Conservation (phyloP, 2,888 invertebrate species). For the Watsonalla cultraria region DNA sequence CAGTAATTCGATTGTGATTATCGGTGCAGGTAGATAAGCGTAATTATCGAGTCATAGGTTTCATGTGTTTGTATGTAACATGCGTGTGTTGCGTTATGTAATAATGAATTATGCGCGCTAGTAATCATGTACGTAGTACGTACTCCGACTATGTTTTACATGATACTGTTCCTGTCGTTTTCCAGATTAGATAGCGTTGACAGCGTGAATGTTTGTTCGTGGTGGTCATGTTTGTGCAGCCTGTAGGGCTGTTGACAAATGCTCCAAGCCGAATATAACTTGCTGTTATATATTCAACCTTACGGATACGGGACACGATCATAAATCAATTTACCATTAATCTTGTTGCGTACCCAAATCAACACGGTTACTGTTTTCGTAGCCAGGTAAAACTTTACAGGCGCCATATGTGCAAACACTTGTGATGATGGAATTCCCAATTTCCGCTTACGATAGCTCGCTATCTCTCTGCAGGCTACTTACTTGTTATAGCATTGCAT, state of each 20-base stretch:
- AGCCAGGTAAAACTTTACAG: constrained; percentile 33
- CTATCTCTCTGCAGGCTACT: constrained; percentile 12
- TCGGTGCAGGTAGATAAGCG: neutral
- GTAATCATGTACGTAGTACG: neutral
- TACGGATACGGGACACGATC: constrained; percentile 25
- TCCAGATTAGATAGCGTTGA: constrained; percentile 65
- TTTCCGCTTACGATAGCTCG: constrained; percentile 9
- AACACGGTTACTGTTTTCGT: constrained; percentile 23
- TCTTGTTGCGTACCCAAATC: constrained; percentile 17
- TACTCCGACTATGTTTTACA: constrained; percentile 12
- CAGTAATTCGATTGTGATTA: neutral
- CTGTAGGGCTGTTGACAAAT: constrained; percentile 48
- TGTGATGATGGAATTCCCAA: constrained; percentile 12
- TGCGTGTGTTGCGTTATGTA: neutral
- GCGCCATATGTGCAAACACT: constrained; percentile 23
- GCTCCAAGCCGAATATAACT: constrained; percentile 33
- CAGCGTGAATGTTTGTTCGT: constrained; percentile 56
- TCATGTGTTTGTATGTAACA: neutral
- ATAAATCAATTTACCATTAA: constrained; percentile 22
- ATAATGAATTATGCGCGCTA: neutral
- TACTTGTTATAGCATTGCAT: constrained; percentile 10
- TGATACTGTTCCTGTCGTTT: constrained; percentile 40
- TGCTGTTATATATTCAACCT: constrained; percentile 35
- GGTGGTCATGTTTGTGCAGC: constrained; percentile 59
- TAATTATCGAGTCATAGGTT: neutral